Percentiles rank a stretch among this genome's conserved stretches.
These are phyloP conservation scores for Epizoanthus illoricatus DNA, from an alignment of 92 coral and sea anemone genomes.

Conservation along the genomic window DNA sequence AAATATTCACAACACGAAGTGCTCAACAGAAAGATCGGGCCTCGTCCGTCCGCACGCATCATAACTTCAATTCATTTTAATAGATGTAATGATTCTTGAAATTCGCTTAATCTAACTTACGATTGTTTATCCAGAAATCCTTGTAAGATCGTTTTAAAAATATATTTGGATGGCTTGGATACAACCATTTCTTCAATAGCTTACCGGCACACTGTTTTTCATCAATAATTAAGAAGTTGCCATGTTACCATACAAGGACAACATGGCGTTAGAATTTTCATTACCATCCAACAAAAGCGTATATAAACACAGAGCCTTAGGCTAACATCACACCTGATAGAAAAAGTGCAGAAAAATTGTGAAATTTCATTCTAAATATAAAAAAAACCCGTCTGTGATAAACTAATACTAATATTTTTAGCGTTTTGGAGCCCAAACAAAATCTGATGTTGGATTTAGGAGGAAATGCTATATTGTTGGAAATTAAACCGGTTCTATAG, in stretches of 20 bases:
- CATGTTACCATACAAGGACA: neutral
- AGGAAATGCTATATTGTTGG: neutral
- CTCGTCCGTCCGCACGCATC: too few species aligned
- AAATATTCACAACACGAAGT: neutral
- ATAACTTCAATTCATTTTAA: neutral
- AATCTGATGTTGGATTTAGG: neutral
- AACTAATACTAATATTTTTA: neutral
- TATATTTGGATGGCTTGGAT: too few species aligned
- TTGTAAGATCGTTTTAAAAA: neutral
- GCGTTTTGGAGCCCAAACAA: neutral
- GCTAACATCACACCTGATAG: too few species aligned
- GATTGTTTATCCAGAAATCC: neutral
- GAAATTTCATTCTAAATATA: too few species aligned
- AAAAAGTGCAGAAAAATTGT: too few species aligned
- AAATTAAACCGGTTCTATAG: conserved; percentile 7
- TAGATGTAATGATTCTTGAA: neutral
- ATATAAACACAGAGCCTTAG: neutral
- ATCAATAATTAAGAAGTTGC: conserved; percentile 27
- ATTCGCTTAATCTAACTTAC: neutral
- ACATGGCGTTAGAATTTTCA: neutral
- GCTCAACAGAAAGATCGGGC: neutral
- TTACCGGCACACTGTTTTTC: neutral
- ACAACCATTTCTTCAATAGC: too few species aligned
- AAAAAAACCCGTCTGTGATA: too few species aligned
- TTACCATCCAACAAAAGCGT: neutral